Percentiles rank a stretch among this genome's conserved stretches.
phyloP scores from a whole-genome alignment of 2,888 invertebrate species.

The Sylvicola fuscatus region DNA sequence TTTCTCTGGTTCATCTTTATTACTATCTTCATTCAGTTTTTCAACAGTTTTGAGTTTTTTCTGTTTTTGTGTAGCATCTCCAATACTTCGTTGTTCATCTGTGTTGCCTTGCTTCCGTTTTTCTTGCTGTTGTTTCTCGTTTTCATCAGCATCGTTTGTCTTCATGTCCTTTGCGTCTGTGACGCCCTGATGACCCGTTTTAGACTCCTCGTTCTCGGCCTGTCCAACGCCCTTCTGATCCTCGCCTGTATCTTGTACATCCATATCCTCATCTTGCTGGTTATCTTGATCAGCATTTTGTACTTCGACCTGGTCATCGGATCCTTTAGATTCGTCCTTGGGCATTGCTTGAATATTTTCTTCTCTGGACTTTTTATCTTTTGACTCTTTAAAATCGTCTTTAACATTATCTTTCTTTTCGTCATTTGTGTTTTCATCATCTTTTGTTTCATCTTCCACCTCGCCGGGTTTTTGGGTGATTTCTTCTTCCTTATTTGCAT shows the following conservation, averaged over 20 bases:
- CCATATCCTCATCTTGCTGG: conserved; percentile 27
- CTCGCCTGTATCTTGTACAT: conserved; percentile 32
- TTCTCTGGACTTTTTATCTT: conserved; percentile 21
- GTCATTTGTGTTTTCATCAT: conserved; percentile 24
- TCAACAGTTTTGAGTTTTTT: conserved; percentile 30
- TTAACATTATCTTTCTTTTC: conserved; percentile 16
- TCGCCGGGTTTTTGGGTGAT: conserved; percentile 34
- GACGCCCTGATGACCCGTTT: conserved; percentile 44
- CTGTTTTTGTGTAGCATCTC: conserved; percentile 20
- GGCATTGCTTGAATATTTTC: conserved; percentile 23
- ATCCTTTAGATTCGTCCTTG: conserved; percentile 11
- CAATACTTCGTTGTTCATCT: conserved; percentile 49
- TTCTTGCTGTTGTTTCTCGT: conserved; percentile 28
- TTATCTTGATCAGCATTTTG: conserved; percentile 22
- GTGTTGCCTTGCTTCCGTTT: conserved; percentile 55
- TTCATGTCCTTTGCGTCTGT: conserved; percentile 21
- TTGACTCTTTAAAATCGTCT: conserved; percentile 17
- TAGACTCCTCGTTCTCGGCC: conserved; percentile 45
- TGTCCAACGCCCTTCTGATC: conserved; percentile 47
- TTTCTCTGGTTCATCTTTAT: conserved; percentile 27
- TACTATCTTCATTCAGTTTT: conserved; percentile 22
- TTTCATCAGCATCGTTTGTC: conserved; percentile 23
- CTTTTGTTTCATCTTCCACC: conserved; percentile 17
- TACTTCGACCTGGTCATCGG: conserved; percentile 20
- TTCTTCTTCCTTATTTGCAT: conserved; percentile 17